A percentile compares a stretch with the other conserved stretches of the same genome.
These are phyloP conservation scores for Cheilosia vulpina DNA, from an alignment of 2,888 invertebrate genomes.

Conservation along the genomic window DNA sequence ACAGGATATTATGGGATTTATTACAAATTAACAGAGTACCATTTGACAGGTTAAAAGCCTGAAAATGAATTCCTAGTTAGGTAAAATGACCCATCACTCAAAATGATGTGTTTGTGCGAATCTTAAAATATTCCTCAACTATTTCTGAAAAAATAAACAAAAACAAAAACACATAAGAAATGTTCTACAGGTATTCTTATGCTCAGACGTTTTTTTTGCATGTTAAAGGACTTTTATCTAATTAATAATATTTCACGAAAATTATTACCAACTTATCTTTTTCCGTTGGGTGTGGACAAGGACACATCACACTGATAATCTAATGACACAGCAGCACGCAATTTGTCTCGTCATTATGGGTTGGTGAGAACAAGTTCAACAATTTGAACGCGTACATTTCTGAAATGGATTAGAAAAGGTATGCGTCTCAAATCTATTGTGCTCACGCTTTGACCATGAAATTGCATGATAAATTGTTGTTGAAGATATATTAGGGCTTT, in stretches of 20 bases:
- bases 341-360: conserved; percentile 27
- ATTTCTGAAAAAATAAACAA: background rate
- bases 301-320: background rate
- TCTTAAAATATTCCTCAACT: background rate
- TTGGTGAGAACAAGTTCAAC: background rate
- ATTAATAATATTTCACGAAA: conserved; percentile 16
- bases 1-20: too few species aligned
- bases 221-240: background rate
- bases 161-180: background rate
- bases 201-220: background rate
- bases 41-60: too few species aligned
- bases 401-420: background rate
- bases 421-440: background rate
- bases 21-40: too few species aligned
- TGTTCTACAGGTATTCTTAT: conserved; percentile 13
- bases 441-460: background rate
- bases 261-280: background rate
- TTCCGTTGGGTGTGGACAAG: conserved; percentile 16
- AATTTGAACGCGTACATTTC: background rate
- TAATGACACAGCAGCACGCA: conserved; percentile 34
- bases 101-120: background rate
- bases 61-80: too few species aligned
- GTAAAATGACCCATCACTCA: too few species aligned
- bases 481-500: too few species aligned
- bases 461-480: background rate